phyloP scores from a whole-genome alignment of 2,888 invertebrate genomes.

The Toxonevra muliebris region DNA sequence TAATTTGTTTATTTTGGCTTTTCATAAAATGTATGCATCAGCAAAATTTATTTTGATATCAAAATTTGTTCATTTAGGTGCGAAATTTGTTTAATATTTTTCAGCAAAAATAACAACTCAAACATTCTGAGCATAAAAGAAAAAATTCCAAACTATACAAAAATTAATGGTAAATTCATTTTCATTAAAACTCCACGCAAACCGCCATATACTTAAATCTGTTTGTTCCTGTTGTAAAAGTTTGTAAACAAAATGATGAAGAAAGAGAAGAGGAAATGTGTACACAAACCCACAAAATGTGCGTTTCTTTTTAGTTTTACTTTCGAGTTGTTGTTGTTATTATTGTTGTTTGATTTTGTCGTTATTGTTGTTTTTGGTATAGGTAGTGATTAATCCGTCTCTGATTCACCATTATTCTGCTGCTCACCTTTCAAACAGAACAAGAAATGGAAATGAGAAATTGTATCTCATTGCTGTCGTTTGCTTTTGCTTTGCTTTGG shows the following conservation, averaged over 20 bases:
- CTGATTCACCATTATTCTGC: slow-evolving; percentile 19
- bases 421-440: slow-evolving; percentile 16
- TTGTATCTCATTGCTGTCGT: slow-evolving; percentile 16
- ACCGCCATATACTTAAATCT: slow-evolving; percentile 6
- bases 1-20: no score
- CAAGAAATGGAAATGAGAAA: slow-evolving; percentile 25
- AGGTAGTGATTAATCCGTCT: not conserved
- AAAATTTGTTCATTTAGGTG: no score
- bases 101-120: no score
- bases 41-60: no score
- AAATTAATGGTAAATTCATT: not conserved
- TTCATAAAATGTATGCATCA: no score
- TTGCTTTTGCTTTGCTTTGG: not conserved
- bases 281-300: slow-evolving; percentile 14
- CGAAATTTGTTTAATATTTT: no score
- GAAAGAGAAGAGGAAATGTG: not conserved
- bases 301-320: slow-evolving; percentile 9
- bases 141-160: not conserved
- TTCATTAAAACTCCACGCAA: not conserved
- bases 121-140: no score
- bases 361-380: no score
- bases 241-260: slow-evolving; percentile 25
- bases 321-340: not conserved
- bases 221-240: slow-evolving; percentile 35
- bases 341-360: no score